These are phyloP conservation scores for Heliothis peltigera DNA, from an alignment of 2,888 invertebrate species.

Conservation along the genomic window DNA sequence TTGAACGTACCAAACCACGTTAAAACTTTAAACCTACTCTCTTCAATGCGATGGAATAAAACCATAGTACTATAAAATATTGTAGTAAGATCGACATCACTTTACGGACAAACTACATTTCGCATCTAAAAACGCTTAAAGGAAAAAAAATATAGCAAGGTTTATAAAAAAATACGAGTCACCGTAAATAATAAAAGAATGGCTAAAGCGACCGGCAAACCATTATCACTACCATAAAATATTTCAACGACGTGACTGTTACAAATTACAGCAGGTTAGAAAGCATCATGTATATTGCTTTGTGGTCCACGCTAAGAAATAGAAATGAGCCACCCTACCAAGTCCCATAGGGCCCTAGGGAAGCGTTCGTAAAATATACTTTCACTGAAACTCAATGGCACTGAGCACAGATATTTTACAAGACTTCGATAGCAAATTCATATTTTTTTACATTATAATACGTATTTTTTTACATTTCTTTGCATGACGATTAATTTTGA, in stretches of 20 bases:
- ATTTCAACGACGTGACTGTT: slow-evolving; percentile 44
- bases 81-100: neutral
- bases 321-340: slow-evolving; percentile 41
- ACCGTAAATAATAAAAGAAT: neutral
- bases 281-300: slow-evolving; percentile 45
- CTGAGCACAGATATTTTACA: slow-evolving; percentile 15
- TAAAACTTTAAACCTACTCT: no score
- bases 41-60: no score
- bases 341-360: slow-evolving; percentile 35
- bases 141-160: neutral
- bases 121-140: neutral
- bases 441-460: no score
- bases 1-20: no score
- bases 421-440: neutral
- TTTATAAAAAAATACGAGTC: neutral
- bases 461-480: no score
- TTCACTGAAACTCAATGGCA: slow-evolving; percentile 37
- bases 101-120: neutral
- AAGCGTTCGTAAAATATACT: slow-evolving; percentile 38
- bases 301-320: slow-evolving; percentile 47
- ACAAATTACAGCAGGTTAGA: slow-evolving; percentile 45
- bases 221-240: slow-evolving; percentile 46
- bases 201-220: slow-evolving; percentile 24
- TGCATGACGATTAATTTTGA: slow-evolving; percentile 10
- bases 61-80: no score